Conservation (phyloP, 2,113 vertebrate species). For the Coptodon rendalli region DNA sequence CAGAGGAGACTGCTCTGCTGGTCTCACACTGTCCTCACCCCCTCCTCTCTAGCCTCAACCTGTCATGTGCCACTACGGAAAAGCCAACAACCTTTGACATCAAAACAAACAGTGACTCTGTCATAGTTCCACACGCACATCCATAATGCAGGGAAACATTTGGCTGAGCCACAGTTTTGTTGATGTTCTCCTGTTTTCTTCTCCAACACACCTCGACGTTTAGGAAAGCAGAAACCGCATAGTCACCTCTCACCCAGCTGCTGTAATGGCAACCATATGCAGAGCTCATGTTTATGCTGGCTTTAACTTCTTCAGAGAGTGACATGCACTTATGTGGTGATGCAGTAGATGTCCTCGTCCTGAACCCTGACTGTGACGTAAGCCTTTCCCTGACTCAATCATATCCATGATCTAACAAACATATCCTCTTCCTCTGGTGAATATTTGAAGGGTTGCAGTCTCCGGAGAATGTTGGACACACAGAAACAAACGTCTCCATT, state of each 20-base stretch:
- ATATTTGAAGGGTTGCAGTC: neutral
- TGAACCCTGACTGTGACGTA: slow-evolving; percentile 24
- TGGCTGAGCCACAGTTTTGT: neutral
- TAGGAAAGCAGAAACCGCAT: neutral
- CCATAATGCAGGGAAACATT: neutral
- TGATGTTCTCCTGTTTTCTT: neutral
- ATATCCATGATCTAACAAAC: slow-evolving; percentile 4
- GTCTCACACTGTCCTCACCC: neutral
- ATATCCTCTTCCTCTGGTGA: neutral
- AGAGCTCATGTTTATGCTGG: neutral
- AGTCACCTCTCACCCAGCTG: neutral
- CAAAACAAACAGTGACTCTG: slow-evolving; percentile 20
- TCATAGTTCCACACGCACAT: neutral
- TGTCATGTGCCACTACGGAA: neutral
- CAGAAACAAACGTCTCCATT: neutral
- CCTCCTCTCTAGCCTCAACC: neutral
- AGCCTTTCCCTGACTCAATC: neutral
- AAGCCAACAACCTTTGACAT: slow-evolving; percentile 1
- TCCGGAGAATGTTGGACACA: neutral
- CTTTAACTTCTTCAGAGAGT: neutral
- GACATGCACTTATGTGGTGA: neutral
- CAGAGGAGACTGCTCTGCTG: neutral
- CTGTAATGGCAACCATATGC: neutral
- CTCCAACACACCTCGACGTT: neutral
- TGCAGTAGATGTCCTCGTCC: neutral